A percentile compares a stretch with the other conserved stretches of the same genome.
phyloP scores from a whole-genome alignment of 2,888 invertebrate genomes.

The Meteorus cinctellus region DNA sequence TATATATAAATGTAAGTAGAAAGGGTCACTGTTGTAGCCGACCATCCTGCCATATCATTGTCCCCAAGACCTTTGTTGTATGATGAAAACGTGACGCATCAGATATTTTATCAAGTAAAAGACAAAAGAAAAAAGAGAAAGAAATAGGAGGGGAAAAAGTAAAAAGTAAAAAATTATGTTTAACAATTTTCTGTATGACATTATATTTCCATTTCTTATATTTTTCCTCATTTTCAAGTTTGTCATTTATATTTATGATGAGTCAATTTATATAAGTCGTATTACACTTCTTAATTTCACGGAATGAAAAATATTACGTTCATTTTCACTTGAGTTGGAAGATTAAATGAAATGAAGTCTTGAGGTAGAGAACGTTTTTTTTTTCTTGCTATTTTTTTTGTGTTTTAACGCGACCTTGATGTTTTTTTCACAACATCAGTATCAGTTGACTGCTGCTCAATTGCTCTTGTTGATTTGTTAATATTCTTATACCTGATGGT shows the following conservation, averaged over 20 bases:
- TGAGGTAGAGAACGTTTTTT: neutral
- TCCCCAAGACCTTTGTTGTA: neutral
- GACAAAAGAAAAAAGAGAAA: neutral
- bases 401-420: neutral
- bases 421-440: neutral
- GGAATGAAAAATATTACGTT: neutral
- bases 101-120: neutral
- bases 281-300: neutral
- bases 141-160: neutral
- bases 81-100: neutral
- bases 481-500: neutral
- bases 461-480: neutral
- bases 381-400: neutral
- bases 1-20: neutral
- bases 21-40: conserved; percentile 3
- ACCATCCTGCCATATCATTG: neutral
- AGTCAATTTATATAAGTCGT: neutral
- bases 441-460: conserved; percentile 6
- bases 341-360: neutral
- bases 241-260: neutral
- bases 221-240: neutral
- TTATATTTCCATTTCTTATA: neutral
- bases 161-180: neutral
- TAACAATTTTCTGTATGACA: neutral
- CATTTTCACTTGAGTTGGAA: neutral